Conservation (phyloP, 2,888 invertebrate genomes). For the Noctua janthe region DNA sequence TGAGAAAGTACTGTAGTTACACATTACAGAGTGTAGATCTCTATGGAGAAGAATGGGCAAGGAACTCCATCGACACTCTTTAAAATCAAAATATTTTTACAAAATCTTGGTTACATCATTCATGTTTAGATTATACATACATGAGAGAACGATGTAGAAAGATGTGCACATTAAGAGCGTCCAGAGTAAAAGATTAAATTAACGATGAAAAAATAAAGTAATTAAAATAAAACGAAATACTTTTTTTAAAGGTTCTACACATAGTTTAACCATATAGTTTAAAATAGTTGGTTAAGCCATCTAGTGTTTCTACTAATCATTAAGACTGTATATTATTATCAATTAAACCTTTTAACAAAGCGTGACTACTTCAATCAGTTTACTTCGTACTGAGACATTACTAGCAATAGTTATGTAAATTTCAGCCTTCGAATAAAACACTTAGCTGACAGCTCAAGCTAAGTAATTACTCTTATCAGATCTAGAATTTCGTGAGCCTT, state of each 20-base stretch:
- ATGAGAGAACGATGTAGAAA: no score
- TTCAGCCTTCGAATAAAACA: constrained; percentile 57
- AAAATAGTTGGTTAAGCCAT: neutral
- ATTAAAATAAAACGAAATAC: neutral
- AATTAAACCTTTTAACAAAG: constrained; percentile 10
- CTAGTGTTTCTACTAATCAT: neutral
- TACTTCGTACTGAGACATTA: constrained; percentile 18
- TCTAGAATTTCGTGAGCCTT: constrained; percentile 50
- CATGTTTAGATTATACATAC: no score
- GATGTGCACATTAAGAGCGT: no score
- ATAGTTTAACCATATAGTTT: neutral
- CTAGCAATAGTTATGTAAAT: constrained; percentile 59
- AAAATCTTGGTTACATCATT: no score
- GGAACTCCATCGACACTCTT: no score
- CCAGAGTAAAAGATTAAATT: no score
- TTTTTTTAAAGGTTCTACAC: neutral
- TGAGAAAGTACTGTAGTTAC: no score
- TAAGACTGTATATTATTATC: neutral
- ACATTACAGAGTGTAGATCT: no score
- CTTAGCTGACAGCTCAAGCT: constrained; percentile 49
- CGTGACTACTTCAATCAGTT: constrained; percentile 30
- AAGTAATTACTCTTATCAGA: constrained; percentile 65
- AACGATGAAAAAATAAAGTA: no score
- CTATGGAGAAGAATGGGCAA: no score
- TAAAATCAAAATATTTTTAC: no score